phyloP scores from a whole-genome alignment of 2,797 vertebrate species.

The Megalops cyprinoides region DNA sequence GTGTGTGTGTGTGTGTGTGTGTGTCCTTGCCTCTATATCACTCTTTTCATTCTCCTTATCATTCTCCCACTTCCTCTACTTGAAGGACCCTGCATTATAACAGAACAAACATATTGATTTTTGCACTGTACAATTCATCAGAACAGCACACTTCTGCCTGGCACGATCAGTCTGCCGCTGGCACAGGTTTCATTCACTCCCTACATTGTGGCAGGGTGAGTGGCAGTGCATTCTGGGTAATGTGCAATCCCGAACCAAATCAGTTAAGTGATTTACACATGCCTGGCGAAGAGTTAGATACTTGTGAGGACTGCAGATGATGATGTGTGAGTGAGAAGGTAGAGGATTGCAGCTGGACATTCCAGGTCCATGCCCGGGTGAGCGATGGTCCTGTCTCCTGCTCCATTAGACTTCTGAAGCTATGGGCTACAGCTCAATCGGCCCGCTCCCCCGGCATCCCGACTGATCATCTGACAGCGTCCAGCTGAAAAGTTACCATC shows the following conservation, averaged over 20 bases:
- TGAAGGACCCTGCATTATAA: background rate
- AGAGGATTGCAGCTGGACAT: background rate
- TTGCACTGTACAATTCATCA: background rate
- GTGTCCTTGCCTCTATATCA: background rate
- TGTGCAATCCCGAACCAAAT: background rate
- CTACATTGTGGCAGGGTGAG: background rate
- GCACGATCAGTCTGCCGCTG: background rate
- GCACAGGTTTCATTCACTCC: background rate
- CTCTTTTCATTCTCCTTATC: background rate
- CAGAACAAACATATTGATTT: background rate
- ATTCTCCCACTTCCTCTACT: background rate
- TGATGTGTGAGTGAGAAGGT: constrained; percentile 10
- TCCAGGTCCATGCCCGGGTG: constrained; percentile 10
- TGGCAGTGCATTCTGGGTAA: background rate
- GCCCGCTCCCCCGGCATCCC: background rate
- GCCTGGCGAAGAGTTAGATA: constrained; percentile 5
- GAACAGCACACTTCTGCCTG: background rate
- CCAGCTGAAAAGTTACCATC: background rate
- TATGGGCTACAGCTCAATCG: constrained; percentile 21
- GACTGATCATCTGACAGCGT: no score
- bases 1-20: background rate
- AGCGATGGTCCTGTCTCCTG: constrained; percentile 14
- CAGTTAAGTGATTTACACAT: background rate
- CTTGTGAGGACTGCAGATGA: background rate
- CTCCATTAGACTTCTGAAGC: constrained; percentile 22